These are phyloP conservation scores for Babyrousa celebensis DNA, from an alignment of 2,797 vertebrate species.

Conservation along the genomic window DNA sequence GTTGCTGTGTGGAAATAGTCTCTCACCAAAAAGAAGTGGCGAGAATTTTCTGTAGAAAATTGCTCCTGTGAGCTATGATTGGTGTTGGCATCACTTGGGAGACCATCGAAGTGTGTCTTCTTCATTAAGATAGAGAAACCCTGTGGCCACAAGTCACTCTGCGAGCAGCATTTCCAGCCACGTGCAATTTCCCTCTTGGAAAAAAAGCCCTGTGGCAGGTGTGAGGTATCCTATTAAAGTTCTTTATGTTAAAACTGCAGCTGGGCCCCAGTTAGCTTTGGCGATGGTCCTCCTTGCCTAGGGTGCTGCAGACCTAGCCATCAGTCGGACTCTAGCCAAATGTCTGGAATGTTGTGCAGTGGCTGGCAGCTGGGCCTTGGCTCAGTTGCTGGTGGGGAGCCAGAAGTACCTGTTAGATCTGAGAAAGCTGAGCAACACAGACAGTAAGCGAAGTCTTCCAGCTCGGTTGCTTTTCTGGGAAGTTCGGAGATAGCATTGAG, in stretches of 20 bases:
- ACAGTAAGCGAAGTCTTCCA: background rate
- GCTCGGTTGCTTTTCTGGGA: background rate
- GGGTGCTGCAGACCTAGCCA: background rate
- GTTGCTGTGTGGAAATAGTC: conserved; percentile 62
- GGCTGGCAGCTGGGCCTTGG: background rate
- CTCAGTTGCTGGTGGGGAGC: background rate
- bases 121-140: conserved; percentile 72
- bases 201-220: conserved; percentile 56
- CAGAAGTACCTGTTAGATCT: background rate
- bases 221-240: conserved; percentile 30
- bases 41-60: conserved; percentile 36
- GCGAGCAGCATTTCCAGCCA: background rate
- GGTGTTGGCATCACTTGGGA: conserved; percentile 50
- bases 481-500: conserved; percentile 19
- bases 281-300: background rate
- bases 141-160: background rate
- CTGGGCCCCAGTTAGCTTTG: conserved; percentile 55
- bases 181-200: conserved; percentile 55
- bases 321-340: background rate
- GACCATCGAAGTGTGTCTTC: conserved; percentile 29
- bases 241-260: conserved; percentile 49
- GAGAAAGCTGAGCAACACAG: background rate
- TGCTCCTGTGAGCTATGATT: conserved; percentile 21
- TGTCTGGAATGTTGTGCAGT: background rate
- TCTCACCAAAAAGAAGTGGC: conserved; percentile 67